Conservation (phyloP, 2,113 vertebrate genomes). For the Zosterops hypoxanthus region DNA sequence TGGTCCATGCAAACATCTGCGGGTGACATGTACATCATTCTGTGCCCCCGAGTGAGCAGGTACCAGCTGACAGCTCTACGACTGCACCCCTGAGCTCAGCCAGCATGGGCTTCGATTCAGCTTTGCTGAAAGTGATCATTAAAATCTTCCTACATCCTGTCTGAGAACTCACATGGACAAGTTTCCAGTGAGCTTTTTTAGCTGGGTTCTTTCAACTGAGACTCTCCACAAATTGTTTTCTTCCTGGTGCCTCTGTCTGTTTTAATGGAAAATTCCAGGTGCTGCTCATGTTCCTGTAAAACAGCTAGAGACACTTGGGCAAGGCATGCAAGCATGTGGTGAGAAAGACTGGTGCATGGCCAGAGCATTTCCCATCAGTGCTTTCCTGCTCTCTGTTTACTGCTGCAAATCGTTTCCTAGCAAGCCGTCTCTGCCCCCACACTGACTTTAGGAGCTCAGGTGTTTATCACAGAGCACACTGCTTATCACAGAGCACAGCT, state of each 20-base stretch:
- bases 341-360: neutral
- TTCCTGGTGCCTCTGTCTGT: neutral
- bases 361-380: neutral
- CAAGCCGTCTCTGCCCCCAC: neutral
- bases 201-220: neutral
- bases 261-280: neutral
- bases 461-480: neutral
- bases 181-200: neutral
- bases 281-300: neutral
- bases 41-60: accelerated
- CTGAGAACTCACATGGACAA: neutral
- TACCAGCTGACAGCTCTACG: neutral
- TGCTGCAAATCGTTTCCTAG: neutral
- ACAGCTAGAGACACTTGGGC: neutral
- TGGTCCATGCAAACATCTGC: neutral
- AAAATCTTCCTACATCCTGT: neutral
- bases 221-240: neutral
- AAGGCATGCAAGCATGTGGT: neutral
- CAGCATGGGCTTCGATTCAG: neutral
- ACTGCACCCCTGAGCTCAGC: neutral
- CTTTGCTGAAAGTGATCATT: neutral
- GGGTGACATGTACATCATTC: neutral
- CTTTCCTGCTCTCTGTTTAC: neutral
- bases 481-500: neutral
- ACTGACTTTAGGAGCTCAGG: neutral